Evolutionary conservation across 2,888 invertebrate genomes (phyloP), one percentile per base, ranked within the genome.

Genomic region (Unio pictorum): DNA sequence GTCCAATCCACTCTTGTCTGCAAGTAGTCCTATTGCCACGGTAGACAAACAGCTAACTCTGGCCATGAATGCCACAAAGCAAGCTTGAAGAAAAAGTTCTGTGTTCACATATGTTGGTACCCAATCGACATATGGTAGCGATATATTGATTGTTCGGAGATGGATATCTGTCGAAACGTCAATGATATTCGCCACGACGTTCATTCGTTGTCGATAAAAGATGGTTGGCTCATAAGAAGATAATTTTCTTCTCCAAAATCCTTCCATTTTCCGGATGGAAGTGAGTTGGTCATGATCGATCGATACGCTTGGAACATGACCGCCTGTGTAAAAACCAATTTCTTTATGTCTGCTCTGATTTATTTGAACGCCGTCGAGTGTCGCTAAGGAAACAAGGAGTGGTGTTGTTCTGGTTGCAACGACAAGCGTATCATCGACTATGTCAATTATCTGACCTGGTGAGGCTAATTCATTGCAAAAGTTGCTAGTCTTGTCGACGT

Each of bases 191-290:
- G 81, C 77, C 26, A 80, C 75, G 11, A 79, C 81, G 66, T 81
- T 80, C 77, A 82, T 79, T 57, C 80, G 74, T 61, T 83, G 83
- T 55, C 78, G 61, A 55, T 79, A 78, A 58, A 83, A 81, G 57
- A 74, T 73, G 11, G 81, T 81, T 20, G 83, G 81, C 62, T 83
- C 80, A 68, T 82, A 83, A 4, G 28, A n/a, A 15, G 64, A 54
- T 67, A 82, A 61, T 60, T 70, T 73, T 23, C 61, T 62, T 68
- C 74, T 75, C 83, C 83, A 83, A 64, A 81, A 81, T 5, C 65
- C 11, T 68, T 83, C 83, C 60, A 74, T 78, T 61, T 79, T 79
- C 30, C 74, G 73, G 15, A 81, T 67, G 17, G 54, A 30, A 4
- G 65, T 54, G 20, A 82, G 62, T 55, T 61, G 28, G 56, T 74